Base-by-base conservation (phyloP, 1,140 invertebrate genomes). In the Orussus abietinus region DNA sequence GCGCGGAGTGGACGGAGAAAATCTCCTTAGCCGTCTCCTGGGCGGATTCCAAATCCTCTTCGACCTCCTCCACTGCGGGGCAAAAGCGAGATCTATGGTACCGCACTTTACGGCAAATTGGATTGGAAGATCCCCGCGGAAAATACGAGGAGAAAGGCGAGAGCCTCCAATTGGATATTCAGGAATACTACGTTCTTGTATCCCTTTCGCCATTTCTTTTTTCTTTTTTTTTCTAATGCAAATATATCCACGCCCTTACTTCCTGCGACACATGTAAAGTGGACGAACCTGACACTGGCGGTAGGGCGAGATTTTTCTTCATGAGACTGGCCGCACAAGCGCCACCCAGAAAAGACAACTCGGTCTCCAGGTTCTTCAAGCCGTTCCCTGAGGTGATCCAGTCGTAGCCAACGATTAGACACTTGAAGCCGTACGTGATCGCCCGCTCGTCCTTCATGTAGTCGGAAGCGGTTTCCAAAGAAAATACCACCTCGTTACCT, bases 401-500 rank as follows among this genome's bases (percentile, higher is more conserved):
- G 59, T 96, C 92, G 69, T 95, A 96, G 15, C 93, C 94, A 34
- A 93, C 82, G 22, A 95, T 85, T 11, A 93, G 74, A 69, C 92
- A 96, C 48, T 90, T 90, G 74, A 95, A 98, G 3, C 94, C 94
- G 74, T 84, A 97, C 29, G 84, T 84, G 52, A 75, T 76, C 3
- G 83, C 80, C 56, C 86, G 85, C 35, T 95, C 93, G 74, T 95
- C 91, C 62, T 92, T 92, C 43, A 95, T 81, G 72, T 97, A 97
- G 71, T 96, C 88, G 0, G 93, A 92, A 0, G 94, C 91, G 1
- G 93, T 96, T 74, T 97, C 93, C 58, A 98, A 60, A 0, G 92
- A 95, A 65, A 98, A 96, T 50, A 95, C 80, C 0, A 96, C 84
- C 74, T 96, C 90, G 68, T 96, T 92, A 13, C 94, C 94, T 72